Percentiles rank a stretch among this genome's conserved stretches.
Evolutionary conservation across 2,888 invertebrate genomes (phyloP).

Genomic region (Pemphredon lugubris): DNA sequence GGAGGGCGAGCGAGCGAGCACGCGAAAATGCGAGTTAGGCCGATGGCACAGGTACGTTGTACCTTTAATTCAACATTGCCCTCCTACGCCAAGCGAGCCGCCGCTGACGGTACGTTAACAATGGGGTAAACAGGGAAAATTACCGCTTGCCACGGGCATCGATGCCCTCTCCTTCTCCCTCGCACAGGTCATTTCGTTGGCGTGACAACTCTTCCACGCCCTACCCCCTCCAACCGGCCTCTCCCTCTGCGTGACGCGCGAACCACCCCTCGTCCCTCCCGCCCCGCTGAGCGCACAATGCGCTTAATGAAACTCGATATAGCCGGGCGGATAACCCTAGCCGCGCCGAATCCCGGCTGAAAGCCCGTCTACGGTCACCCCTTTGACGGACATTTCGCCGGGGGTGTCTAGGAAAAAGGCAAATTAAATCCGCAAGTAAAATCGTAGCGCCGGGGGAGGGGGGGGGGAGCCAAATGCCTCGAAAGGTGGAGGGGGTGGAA

Average conservation of each 20-base stretch:
- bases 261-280: too few species aligned
- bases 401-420: slow-evolving; percentile 62
- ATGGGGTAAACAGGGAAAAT: slow-evolving; percentile 70
- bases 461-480: neutral
- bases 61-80: slow-evolving; percentile 37
- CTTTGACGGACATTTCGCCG: slow-evolving; percentile 55
- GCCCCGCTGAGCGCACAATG: slow-evolving; percentile 59
- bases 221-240: slow-evolving; percentile 30
- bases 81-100: slow-evolving; percentile 2
- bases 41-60: slow-evolving; percentile 9
- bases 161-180: slow-evolving; percentile 22
- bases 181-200: slow-evolving; percentile 64
- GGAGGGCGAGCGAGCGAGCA: neutral
- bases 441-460: slow-evolving; percentile 38
- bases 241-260: slow-evolving; percentile 50
- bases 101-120: slow-evolving; percentile 57
- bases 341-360: slow-evolving; percentile 19
- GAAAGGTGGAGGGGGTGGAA: neutral
- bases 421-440: slow-evolving; percentile 70
- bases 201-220: slow-evolving; percentile 58
- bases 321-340: slow-evolving; percentile 61
- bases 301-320: slow-evolving; percentile 74
- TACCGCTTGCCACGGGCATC: slow-evolving; percentile 64
- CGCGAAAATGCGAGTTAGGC: slow-evolving; percentile 17
- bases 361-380: slow-evolving; percentile 49